Evolutionary conservation across 2,113 vertebrate species (phyloP).

Genomic region (Ictalurus punctatus): DNA sequence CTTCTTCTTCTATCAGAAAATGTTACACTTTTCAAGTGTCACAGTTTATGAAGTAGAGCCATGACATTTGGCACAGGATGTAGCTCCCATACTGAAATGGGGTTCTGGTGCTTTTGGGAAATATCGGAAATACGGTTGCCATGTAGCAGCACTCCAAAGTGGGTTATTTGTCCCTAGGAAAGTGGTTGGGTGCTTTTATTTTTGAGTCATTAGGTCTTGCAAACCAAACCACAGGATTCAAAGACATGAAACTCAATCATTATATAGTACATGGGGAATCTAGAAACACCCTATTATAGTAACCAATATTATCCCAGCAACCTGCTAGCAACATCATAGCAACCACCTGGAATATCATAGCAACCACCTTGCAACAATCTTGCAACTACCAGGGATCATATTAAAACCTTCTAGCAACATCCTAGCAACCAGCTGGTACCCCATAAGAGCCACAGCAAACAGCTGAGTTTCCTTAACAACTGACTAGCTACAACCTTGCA

Average conservation of each 20-base stretch:
- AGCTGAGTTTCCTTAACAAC: no score
- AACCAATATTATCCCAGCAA: no score
- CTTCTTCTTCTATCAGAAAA: neutral
- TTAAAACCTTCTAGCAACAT: no score
- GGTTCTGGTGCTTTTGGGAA: neutral
- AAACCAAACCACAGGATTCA: neutral
- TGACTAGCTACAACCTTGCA: no score
- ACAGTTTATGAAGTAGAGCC: neutral
- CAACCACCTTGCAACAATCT: no score
- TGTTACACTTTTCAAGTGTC: neutral
- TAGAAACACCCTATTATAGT: no score
- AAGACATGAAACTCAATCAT: neutral
- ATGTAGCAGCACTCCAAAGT: neutral
- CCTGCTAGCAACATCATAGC: no score
- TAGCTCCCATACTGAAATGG: neutral
- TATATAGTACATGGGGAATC: neutral
- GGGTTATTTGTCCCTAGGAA: neutral
- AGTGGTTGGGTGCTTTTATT: neutral
- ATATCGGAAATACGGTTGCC: neutral
- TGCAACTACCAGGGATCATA: no score
- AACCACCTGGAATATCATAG: no score
- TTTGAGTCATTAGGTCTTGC: neutral
- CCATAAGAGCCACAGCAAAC: no score
- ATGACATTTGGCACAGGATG: neutral
- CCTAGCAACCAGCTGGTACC: no score